Conservation (phyloP, 2,113 vertebrate species). For the Cygnus atratus region DNA sequence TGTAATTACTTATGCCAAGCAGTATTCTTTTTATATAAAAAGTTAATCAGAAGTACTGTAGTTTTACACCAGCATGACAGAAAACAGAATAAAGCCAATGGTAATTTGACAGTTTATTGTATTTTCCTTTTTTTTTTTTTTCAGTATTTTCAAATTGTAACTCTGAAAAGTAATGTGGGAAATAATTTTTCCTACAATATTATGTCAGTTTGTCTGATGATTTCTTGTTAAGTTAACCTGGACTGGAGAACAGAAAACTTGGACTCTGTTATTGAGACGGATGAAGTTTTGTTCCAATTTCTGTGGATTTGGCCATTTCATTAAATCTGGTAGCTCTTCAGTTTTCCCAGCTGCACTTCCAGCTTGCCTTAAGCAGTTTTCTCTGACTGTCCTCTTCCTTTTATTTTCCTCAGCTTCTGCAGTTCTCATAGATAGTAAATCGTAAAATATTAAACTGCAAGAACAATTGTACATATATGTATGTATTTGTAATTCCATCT, state of each 20-base stretch:
- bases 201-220: neutral
- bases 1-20: neutral
- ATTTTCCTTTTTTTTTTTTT: neutral
- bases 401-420: neutral
- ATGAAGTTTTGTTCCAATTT: neutral
- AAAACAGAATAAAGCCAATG: neutral
- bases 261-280: neutral
- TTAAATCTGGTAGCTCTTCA: neutral
- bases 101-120: neutral
- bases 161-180: neutral
- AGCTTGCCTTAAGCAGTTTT: neutral
- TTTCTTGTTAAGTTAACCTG: neutral
- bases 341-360: neutral
- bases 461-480: neutral
- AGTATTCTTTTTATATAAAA: neutral
- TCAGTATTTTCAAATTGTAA: neutral
- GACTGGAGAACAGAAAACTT: neutral
- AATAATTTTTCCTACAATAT: neutral
- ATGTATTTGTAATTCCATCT: neutral
- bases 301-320: neutral
- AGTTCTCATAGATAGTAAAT: neutral
- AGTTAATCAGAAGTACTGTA: neutral
- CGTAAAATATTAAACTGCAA: neutral
- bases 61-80: neutral
- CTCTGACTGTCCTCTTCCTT: neutral